phyloP scores from a whole-genome alignment of 2,888 invertebrate species.

The Pammene fasciana region DNA sequence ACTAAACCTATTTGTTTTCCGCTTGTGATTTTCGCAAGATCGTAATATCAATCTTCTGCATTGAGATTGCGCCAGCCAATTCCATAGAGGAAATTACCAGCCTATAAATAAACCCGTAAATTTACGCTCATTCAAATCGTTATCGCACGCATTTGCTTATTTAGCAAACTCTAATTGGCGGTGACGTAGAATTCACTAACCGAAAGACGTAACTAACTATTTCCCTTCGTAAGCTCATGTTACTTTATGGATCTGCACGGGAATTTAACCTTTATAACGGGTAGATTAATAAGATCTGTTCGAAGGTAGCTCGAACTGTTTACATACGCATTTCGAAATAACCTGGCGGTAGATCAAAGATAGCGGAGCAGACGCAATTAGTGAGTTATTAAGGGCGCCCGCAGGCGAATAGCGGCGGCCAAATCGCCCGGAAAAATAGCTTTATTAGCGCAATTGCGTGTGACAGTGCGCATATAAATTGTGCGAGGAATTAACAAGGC shows the following conservation, averaged over 20 bases:
- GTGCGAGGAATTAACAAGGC: constrained; percentile 44
- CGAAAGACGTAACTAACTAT: constrained; percentile 52
- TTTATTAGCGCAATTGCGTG: constrained; percentile 57
- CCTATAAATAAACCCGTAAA: constrained; percentile 48
- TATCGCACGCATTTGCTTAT: constrained; percentile 53
- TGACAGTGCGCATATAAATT: constrained; percentile 44
- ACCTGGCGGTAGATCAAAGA: constrained; percentile 45
- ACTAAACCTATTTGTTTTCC: constrained; percentile 41
- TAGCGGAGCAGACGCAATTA: constrained; percentile 54
- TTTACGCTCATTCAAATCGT: constrained; percentile 44
- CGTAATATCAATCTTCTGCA: constrained; percentile 19
- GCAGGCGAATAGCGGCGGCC: constrained; percentile 46
- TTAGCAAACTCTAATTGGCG: constrained; percentile 60
- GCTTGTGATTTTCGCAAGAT: constrained; percentile 37
- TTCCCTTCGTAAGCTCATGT: neutral
- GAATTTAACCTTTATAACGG: constrained; percentile 33
- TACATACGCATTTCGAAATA: constrained; percentile 48
- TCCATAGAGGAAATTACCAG: constrained; percentile 48
- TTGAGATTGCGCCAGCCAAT: constrained; percentile 45
- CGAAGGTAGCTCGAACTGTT: constrained; percentile 33
- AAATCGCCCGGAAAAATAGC: constrained; percentile 58
- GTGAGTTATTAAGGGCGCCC: constrained; percentile 52
- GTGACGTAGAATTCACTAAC: constrained; percentile 52
- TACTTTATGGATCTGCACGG: constrained; percentile 4
- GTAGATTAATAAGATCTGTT: constrained; percentile 38